These are phyloP conservation scores for Polydesmus complanatus DNA, from an alignment of 2,888 invertebrate genomes.

Conservation along the genomic window DNA sequence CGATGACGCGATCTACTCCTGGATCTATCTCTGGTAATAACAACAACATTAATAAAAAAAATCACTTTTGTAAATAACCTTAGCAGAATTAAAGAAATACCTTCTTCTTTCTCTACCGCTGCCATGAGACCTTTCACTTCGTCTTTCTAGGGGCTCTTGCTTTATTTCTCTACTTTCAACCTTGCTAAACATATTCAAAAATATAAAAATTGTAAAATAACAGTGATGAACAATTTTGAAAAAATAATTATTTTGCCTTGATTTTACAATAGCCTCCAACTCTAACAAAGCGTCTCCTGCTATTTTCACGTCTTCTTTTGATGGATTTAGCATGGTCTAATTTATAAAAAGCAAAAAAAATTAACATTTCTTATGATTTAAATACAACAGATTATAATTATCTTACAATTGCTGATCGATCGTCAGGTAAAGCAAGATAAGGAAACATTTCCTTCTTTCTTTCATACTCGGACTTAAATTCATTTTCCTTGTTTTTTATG, in stretches of 20 bases:
- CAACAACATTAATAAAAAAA: background rate
- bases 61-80: background rate
- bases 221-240: background rate
- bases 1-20: conserved; percentile 22
- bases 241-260: background rate
- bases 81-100: conserved; percentile 4
- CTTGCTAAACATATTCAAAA: background rate
- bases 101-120: conserved; percentile 17
- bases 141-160: background rate
- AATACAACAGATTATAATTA: background rate
- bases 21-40: conserved; percentile 11
- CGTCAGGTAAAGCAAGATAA: conserved; percentile 36
- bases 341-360: conserved; percentile 10
- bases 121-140: conserved; percentile 20
- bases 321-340: conserved; percentile 24
- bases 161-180: background rate
- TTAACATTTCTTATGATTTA: background rate
- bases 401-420: conserved; percentile 28
- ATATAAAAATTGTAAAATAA: background rate
- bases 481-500: conserved; percentile 17
- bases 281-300: conserved; percentile 75
- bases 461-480: conserved; percentile 24
- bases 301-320: conserved; percentile 33
- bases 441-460: conserved; percentile 32
- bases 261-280: conserved; percentile 66